These are phyloP conservation scores for Oryzias javanicus DNA, from an alignment of 2,113 vertebrate species.

Conservation along the genomic window DNA sequence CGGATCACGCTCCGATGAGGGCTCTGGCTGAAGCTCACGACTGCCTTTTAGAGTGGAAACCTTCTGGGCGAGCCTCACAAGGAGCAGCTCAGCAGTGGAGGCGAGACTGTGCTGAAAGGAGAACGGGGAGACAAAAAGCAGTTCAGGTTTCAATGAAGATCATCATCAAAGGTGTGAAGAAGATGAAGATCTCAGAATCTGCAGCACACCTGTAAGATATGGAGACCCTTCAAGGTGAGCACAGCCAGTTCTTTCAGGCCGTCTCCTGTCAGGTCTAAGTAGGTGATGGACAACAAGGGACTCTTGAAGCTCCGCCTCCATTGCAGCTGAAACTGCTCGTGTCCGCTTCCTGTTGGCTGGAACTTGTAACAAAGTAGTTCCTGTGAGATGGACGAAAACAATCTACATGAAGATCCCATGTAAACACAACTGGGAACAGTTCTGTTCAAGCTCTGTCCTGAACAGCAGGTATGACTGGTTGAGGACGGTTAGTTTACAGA, in stretches of 20 bases:
- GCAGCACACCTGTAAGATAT: constrained; percentile 84
- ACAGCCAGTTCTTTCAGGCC: constrained; percentile 85
- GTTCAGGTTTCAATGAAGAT: too few relatives aligned
- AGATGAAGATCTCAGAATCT: background rate
- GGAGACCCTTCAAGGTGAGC: constrained; percentile 87
- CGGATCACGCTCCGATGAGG: constrained; percentile 17
- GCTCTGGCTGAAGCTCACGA: constrained; percentile 32
- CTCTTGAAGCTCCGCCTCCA: constrained; percentile 88
- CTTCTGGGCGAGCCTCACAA: constrained; percentile 65
- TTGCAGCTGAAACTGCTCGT: constrained; percentile 74
- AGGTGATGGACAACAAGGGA: constrained; percentile 84
- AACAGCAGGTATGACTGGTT: too few relatives aligned
- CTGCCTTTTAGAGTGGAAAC: constrained; percentile 34
- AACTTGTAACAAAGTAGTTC: constrained; percentile 91
- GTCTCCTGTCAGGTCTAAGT: constrained; percentile 85
- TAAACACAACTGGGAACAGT: too few relatives aligned
- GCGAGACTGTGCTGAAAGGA: constrained; percentile 70
- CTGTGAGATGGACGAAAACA: constrained; percentile 59
- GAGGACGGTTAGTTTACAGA: too few relatives aligned
- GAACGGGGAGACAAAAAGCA: background rate
- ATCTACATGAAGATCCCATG: background rate
- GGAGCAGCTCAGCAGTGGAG: constrained; percentile 70
- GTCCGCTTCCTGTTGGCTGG: constrained; percentile 14
- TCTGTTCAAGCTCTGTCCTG: too few relatives aligned
- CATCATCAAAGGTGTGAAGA: too few relatives aligned